These are phyloP conservation scores for Etheostoma nigrum DNA, from an alignment of 2,797 vertebrate species.

Conservation along the genomic window DNA sequence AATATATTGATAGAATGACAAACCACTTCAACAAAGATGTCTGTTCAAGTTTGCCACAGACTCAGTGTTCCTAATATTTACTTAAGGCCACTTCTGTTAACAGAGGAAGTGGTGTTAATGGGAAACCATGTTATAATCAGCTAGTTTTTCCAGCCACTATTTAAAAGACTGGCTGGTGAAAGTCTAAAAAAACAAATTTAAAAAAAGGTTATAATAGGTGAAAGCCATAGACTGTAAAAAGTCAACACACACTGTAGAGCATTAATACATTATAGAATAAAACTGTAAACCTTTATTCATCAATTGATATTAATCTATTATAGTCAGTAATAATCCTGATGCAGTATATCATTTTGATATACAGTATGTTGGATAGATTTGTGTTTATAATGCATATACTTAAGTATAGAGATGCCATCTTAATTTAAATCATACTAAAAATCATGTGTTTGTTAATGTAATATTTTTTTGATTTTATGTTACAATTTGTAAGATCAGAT, in stretches of 20 bases:
- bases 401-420: neutral
- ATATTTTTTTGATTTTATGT: neutral
- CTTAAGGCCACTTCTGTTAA: neutral
- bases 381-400: neutral
- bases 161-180: neutral
- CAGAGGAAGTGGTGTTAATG: slow-evolving; percentile 13
- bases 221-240: too few species aligned
- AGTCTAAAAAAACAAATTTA: neutral
- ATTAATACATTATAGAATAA: neutral
- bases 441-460: neutral
- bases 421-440: neutral
- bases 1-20: neutral
- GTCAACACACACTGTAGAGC: neutral
- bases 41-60: neutral
- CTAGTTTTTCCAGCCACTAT: neutral
- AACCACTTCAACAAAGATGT: neutral
- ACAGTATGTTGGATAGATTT: neutral
- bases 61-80: neutral
- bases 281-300: neutral
- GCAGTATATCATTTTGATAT: neutral
- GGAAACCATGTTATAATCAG: slow-evolving; percentile 7
- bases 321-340: neutral
- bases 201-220: neutral
- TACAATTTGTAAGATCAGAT: neutral
- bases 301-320: neutral